Evolutionary conservation across 2,797 vertebrate genomes (phyloP).

Genomic region (Micromesistius poutassou): DNA sequence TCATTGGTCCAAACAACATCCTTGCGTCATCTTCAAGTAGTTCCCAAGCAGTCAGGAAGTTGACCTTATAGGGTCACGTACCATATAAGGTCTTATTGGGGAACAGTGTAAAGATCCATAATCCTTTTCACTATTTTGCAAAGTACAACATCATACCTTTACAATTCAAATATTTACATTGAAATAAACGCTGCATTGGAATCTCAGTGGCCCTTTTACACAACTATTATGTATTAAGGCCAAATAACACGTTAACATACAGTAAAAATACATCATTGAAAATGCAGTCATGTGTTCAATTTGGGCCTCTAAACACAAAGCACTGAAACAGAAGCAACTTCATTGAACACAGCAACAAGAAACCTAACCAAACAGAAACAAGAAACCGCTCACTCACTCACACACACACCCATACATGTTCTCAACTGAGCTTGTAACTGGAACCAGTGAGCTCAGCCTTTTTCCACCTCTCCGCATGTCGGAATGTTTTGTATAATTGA

Average conservation of each 20-base stretch:
- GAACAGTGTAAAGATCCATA: not conserved
- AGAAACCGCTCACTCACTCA: not conserved
- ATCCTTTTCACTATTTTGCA: not conserved
- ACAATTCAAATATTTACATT: not conserved
- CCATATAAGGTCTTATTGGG: not conserved
- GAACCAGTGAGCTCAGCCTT: not conserved
- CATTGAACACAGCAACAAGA: constrained; percentile 1
- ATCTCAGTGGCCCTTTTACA: not conserved
- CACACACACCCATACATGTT: not conserved
- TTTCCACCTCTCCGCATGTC: not conserved
- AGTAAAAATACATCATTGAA: not conserved
- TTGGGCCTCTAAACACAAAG: not conserved
- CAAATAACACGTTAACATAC: not conserved
- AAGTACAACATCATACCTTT: not conserved
- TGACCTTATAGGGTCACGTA: not conserved
- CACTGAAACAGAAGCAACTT: not conserved
- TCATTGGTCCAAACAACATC: not conserved
- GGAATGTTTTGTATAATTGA: not conserved
- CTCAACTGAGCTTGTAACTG: not conserved
- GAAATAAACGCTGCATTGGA: not conserved
- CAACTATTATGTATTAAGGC: not conserved
- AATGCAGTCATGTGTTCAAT: not conserved
- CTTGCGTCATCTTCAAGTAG: not conserved
- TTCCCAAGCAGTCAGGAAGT: not conserved
- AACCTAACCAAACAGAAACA: not conserved